phyloP scores from a whole-genome alignment of 2,888 invertebrate genomes.

The Apoda limacodes region DNA sequence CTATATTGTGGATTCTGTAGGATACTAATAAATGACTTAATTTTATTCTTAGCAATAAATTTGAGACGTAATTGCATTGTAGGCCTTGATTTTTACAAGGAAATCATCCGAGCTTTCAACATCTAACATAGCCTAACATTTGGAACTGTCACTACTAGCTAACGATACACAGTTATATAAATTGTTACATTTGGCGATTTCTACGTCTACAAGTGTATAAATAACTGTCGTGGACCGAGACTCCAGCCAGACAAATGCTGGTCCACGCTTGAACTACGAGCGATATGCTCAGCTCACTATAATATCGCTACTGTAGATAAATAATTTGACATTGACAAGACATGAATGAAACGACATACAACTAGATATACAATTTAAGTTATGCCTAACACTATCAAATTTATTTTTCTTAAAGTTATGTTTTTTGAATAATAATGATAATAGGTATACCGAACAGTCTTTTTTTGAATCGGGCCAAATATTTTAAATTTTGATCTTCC shows the following conservation, averaged over 20 bases:
- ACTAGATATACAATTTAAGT: constrained; percentile 34
- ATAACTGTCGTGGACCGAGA: constrained; percentile 29
- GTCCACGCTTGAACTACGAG: constrained; percentile 24
- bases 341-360: constrained; percentile 37
- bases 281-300: constrained; percentile 38
- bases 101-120: constrained; percentile 38
- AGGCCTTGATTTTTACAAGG: constrained; percentile 30
- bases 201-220: constrained; percentile 55
- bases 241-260: too few relatives aligned
- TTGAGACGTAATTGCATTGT: too few relatives aligned
- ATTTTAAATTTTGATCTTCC: constrained; percentile 66
- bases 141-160: constrained; percentile 67
- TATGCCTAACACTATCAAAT: constrained; percentile 47
- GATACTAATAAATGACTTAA: too few relatives aligned
- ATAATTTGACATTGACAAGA: constrained; percentile 49
- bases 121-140: constrained; percentile 63
- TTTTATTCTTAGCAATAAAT: too few relatives aligned
- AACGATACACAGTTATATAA: constrained; percentile 57
- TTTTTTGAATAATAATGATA: constrained; percentile 55
- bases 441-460: constrained; percentile 79
- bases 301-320: constrained; percentile 31
- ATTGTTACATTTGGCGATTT: constrained; percentile 66
- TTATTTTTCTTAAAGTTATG: constrained; percentile 40
- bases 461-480: constrained; percentile 76
- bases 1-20: too few relatives aligned